A percentile compares a stretch with the other conserved stretches of the same genome.
phyloP scores from a whole-genome alignment of 2,113 vertebrate genomes.

The Tupaia chinensis region DNA sequence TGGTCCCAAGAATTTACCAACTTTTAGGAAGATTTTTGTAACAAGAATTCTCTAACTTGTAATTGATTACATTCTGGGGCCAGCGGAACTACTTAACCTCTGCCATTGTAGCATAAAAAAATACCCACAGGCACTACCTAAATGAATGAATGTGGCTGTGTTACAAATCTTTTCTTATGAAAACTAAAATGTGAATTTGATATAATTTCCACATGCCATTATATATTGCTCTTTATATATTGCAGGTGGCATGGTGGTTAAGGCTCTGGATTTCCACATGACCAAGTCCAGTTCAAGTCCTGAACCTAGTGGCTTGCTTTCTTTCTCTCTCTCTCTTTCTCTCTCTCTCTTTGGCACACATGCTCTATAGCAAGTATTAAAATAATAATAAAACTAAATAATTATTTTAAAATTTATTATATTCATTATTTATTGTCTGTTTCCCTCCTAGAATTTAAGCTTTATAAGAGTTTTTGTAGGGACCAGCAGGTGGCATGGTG shows the following conservation, averaged over 20 bases:
- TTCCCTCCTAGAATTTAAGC: background rate
- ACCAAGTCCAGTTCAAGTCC: too few species aligned
- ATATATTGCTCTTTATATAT: background rate
- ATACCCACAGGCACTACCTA: background rate
- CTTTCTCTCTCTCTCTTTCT: background rate
- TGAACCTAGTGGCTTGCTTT: too few species aligned
- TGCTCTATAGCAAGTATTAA: too few species aligned
- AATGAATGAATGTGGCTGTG: background rate
- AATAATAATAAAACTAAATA: too few species aligned
- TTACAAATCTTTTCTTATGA: conserved; percentile 20
- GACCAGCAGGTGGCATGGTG: too few species aligned
- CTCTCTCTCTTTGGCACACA: background rate
- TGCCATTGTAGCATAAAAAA: conserved; percentile 17
- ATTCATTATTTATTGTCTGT: background rate
- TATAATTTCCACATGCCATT: background rate
- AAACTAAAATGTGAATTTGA: conserved; percentile 56
- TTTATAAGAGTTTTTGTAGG: background rate
- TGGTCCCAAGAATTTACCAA: too few species aligned
- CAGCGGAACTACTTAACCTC: background rate
- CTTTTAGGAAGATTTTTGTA: background rate
- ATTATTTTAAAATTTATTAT: background rate
- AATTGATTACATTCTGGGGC: too few species aligned
- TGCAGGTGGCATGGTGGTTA: too few species aligned
- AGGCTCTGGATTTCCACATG: too few species aligned
- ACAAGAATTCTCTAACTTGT: background rate